These are phyloP conservation scores for Tanytarsus gracilentus DNA, from an alignment of 2,888 invertebrate species.

Conservation along the genomic window DNA sequence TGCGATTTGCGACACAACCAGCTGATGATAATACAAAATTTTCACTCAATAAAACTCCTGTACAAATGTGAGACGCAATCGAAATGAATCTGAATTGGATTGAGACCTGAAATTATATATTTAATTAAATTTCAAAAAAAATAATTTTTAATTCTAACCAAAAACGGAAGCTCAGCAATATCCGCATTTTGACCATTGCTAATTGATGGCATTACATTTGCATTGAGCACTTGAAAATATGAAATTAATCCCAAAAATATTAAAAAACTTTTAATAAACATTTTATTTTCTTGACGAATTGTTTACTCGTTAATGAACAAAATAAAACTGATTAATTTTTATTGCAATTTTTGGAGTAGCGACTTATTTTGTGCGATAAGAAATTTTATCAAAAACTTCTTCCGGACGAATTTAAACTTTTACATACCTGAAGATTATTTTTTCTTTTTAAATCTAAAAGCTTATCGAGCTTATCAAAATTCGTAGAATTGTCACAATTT, in stretches of 20 bases:
- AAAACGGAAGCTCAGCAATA: conserved; percentile 1
- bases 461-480: too few relatives aligned
- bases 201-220: neutral
- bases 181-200: neutral
- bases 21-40: neutral
- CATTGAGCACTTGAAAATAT: neutral
- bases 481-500: too few relatives aligned
- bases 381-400: too few relatives aligned
- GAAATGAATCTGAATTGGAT: neutral
- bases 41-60: neutral
- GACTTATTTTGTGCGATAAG: too few relatives aligned
- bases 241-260: neutral
- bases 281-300: too few relatives aligned
- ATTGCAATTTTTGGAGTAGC: too few relatives aligned
- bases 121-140: neutral
- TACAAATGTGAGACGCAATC: neutral
- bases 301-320: too few relatives aligned
- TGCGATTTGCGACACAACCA: neutral
- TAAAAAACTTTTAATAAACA: neutral
- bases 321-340: too few relatives aligned
- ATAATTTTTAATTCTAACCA: neutral
- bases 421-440: too few relatives aligned
- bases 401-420: too few relatives aligned
- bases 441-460: too few relatives aligned
- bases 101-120: neutral